Evolutionary conservation across 2,888 invertebrate species (phyloP), one percentile per base, ranked within the genome.

Genomic region (Drosophila phalerata): DNA sequence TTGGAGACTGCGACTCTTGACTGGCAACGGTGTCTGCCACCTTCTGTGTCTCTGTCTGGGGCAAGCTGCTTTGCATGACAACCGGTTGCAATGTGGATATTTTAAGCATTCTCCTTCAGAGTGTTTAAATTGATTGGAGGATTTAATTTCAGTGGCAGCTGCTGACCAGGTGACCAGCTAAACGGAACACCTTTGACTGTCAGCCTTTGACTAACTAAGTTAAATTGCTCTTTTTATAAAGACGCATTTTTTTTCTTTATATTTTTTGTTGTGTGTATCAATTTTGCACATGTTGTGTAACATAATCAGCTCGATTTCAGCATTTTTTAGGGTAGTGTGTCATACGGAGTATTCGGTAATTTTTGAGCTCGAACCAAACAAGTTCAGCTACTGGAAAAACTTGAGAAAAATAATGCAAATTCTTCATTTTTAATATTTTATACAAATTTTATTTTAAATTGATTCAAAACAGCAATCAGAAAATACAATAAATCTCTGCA

Each of bases 71-170:
- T 84, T 84, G 89, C 83, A 84, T 84, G 81, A 81, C 74, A 88
- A 87, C 89, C 89, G 89, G 89, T 89, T 89, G 73, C 69, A 69
- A 40, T 82, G 82, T 81, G 70, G 66, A 71, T 66, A 63, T 66
- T 84, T 60, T 66, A 63, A 65, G 56, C 34, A 55, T 69, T 61
- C 38, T 42, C n/a, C 32, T 48, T 37, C 22, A 38, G 42, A 63
- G 73, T 68, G 76, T 76, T 87, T 69, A 85, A 89, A 85, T 87
- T 85, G 89, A 89, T 85, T 87, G 85, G 89, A 75, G 89, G 89
- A 89, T 85, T 85, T 85, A 87, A 89, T 85, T 85, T 85, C 85
- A 85, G 79, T 81, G 81, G 85, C 85, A 85, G 89, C 89, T 89
- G 85, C 81, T 37, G 74, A 63, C 79, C 83, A 82, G 69, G 53